Base-by-base conservation (phyloP, 2,888 invertebrate species). In the Cephus pygmeus region DNA sequence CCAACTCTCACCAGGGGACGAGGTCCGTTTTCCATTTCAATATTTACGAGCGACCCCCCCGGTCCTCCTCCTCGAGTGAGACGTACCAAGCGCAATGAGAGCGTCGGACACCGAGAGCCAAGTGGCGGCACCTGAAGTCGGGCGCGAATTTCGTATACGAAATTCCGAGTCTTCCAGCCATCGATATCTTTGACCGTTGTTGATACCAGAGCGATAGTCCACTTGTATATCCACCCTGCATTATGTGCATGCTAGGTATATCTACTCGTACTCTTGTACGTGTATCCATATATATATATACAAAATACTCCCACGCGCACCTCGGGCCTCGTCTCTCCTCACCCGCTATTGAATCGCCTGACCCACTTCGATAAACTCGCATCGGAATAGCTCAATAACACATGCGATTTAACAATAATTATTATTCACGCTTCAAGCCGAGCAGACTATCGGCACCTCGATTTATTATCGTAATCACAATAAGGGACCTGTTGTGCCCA, bases 361-460 rank as follows among this genome's bases (percentile, higher is more conserved):
- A 91, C 91, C 91, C 89, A 91, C 90, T 91, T 91, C 88, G 91
- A 91, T 91, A 91, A 91, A 90, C 88, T 89, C 88, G 88, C 88
- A 80, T 81, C 88, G 86, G 88, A 90, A 91, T 90, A 90, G 89
- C 90, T 91, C 90, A 85, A 87, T 83, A 82, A 78, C 76, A 78
- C 79, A 80, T 78, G n/a, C 36, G 69, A 75, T 40, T 78, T 75
- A 56, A 75, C 77, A 71, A 78, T 75, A 78, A 78, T 78, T 78
- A 75, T 78, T 56, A 56, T 56, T 23, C 56, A 56, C 34, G 34
- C 30, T n/a, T 35, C 35, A 11, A 34, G 31, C 34, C 34, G 12
- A 34, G 33, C 71, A 30, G 34, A 23, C 34, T 71, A 71, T 71
- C 71, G 56, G 56, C 56, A 56, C 23, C 56, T 56, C 56, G 56